Evolutionary conservation across 2,113 vertebrate species (phyloP).

Genomic region (Arvicanthis niloticus): DNA sequence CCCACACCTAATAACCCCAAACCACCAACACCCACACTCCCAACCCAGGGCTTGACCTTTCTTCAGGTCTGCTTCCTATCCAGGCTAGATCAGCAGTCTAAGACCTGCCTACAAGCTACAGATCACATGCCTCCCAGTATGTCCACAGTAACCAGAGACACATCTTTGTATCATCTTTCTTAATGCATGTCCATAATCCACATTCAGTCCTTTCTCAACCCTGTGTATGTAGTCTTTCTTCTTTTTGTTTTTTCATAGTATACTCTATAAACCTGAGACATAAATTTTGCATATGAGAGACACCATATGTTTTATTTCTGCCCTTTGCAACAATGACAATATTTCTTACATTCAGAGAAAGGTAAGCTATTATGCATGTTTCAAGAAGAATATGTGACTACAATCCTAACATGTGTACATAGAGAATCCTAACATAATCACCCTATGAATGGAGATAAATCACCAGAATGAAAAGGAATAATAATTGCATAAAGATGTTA

Average conservation of each 20-base stretch:
- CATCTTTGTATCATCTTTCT: not conserved
- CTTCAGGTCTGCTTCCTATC: no score
- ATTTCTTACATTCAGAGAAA: not conserved
- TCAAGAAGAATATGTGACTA: not conserved
- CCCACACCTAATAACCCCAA: no score
- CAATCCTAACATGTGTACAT: not conserved
- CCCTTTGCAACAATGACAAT: not conserved
- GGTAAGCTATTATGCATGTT: not conserved
- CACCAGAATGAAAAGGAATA: not conserved
- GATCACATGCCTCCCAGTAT: no score
- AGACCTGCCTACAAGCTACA: no score
- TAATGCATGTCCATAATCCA: not conserved
- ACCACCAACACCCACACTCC: no score
- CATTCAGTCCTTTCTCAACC: not conserved
- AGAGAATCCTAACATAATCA: not conserved
- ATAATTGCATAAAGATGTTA: not conserved
- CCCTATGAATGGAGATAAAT: not conserved
- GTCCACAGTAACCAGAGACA: no score
- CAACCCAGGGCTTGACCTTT: no score
- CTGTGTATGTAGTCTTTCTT: not conserved
- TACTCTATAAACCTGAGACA: not conserved
- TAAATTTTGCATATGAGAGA: not conserved
- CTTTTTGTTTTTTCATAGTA: not conserved
- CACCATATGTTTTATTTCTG: not conserved
- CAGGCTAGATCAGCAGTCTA: no score